These are phyloP conservation scores for Piscicola geometra DNA, from an alignment of 2,888 invertebrate genomes.

Conservation along the genomic window DNA sequence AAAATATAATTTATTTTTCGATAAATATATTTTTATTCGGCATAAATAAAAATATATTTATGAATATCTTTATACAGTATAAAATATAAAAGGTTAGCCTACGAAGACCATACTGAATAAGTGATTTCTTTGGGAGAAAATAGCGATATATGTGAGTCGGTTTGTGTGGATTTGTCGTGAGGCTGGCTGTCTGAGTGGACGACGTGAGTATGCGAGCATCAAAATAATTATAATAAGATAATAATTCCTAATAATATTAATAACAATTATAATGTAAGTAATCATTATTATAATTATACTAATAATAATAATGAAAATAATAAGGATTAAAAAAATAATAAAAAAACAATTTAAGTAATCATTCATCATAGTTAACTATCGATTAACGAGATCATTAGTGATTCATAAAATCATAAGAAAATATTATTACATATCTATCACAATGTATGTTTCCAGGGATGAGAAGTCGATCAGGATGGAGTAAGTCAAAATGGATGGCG, in stretches of 20 bases:
- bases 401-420: background rate
- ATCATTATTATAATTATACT: no score
- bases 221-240: background rate
- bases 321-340: no score
- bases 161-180: background rate
- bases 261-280: no score
- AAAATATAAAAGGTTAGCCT: constrained; percentile 4
- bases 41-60: background rate
- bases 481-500: no score
- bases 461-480: background rate
- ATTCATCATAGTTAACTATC: no score
- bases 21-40: background rate
- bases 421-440: constrained; percentile 4
- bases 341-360: no score
- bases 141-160: no score
- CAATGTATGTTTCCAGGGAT: background rate
- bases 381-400: no score
- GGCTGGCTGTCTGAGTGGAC: no score
- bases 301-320: no score
- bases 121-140: no score
- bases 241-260: no score
- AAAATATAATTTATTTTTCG: constrained; percentile 6
- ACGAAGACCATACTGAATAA: background rate
- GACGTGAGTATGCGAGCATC: background rate
- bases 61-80: constrained; percentile 14